These are phyloP conservation scores for Trypoxylon attenuatum DNA, from an alignment of 2,888 invertebrate species.

Conservation along the genomic window DNA sequence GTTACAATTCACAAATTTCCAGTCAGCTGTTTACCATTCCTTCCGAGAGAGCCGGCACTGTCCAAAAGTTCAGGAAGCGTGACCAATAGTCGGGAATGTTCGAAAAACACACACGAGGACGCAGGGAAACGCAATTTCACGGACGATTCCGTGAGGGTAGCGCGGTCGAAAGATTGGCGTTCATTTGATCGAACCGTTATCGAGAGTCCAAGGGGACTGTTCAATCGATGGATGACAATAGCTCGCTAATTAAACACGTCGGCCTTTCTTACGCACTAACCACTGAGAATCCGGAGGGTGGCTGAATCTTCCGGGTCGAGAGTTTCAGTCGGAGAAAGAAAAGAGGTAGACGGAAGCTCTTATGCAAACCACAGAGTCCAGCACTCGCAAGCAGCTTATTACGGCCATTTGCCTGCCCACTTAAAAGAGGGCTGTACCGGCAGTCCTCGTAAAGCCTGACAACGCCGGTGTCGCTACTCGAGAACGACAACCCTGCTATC, in stretches of 20 bases:
- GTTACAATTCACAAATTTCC: too few relatives aligned
- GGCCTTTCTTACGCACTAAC: conserved; percentile 43
- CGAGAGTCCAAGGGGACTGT: conserved; percentile 8
- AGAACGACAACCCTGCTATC: conserved; percentile 38
- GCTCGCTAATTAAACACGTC: conserved; percentile 51
- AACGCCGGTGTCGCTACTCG: conserved; percentile 43
- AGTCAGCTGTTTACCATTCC: too few relatives aligned
- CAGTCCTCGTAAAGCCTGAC: conserved; percentile 47
- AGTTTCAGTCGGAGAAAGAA: too few relatives aligned
- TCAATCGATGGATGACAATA: conserved; percentile 25
- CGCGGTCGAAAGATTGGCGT: conserved; percentile 9
- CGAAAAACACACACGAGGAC: too few relatives aligned
- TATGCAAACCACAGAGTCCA: conserved; percentile 50
- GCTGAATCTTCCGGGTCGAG: too few relatives aligned
- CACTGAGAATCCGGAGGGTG: too few relatives aligned
- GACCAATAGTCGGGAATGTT: too few relatives aligned
- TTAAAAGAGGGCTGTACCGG: conserved; percentile 46
- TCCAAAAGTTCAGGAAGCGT: too few relatives aligned
- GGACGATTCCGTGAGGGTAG: neutral
- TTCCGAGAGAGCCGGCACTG: too few relatives aligned
- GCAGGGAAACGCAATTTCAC: neutral
- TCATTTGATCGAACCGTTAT: conserved; percentile 26
- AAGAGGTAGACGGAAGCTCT: conserved; percentile 48
- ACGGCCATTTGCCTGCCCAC: conserved; percentile 48
- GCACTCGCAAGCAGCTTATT: conserved; percentile 49